Conservation (phyloP, 2,888 invertebrate genomes). For the Polydrusus pterygomalis region DNA sequence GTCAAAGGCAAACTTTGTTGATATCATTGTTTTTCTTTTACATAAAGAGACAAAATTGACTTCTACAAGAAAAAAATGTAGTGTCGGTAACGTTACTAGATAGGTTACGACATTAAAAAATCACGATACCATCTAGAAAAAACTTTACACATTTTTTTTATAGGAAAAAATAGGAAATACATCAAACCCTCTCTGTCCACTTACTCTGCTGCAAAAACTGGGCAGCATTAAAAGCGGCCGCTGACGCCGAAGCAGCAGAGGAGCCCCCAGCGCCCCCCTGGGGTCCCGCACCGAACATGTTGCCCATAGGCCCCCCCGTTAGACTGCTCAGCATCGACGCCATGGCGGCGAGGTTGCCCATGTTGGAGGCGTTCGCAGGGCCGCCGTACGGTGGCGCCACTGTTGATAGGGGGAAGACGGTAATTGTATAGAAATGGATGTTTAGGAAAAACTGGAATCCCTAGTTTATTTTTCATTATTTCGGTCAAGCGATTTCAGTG, state of each 20-base stretch:
- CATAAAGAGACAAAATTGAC: no score
- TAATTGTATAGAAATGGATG: background rate
- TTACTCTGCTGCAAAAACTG: slow-evolving; percentile 91
- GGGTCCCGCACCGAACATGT: slow-evolving; percentile 67
- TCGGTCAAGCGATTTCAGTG: no score
- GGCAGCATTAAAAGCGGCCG: slow-evolving; percentile 80
- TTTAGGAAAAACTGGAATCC: no score
- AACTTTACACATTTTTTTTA: no score
- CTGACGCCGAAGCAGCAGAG: slow-evolving; percentile 59
- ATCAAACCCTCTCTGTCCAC: slow-evolving; percentile 67
- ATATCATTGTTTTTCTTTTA: no score
- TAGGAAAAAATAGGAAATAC: background rate
- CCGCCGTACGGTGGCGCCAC: slow-evolving; percentile 68
- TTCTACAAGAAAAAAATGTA: no score
- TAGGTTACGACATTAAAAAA: no score
- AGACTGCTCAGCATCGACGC: slow-evolving; percentile 73
- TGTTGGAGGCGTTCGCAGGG: slow-evolving; percentile 56
- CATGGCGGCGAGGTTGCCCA: slow-evolving; percentile 72
- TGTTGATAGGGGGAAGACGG: slow-evolving; percentile 49
- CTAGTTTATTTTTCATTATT: background rate
- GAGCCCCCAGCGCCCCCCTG: slow-evolving; percentile 61
- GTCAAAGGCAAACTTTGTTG: no score
- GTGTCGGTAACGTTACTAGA: no score
- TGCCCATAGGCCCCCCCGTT: slow-evolving; percentile 70
- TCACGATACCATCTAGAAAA: no score